phyloP scores from a whole-genome alignment of 2,888 invertebrate genomes.

The Oligia latruncula region DNA sequence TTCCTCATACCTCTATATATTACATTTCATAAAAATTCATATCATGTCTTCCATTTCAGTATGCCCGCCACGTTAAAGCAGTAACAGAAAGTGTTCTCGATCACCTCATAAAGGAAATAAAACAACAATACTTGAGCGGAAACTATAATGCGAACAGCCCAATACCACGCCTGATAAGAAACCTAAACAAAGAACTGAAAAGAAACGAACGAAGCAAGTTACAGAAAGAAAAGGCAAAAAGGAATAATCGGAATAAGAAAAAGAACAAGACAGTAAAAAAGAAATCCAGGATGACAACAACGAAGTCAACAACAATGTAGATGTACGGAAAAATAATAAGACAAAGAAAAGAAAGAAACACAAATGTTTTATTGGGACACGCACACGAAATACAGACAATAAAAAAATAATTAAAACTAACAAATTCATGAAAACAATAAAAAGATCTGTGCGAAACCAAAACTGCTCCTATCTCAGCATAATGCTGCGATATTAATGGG shows the following conservation, averaged over 20 bases:
- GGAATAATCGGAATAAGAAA: constrained; percentile 37
- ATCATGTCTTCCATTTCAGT: constrained; percentile 60
- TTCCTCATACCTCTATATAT: no score
- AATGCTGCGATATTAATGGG: not conserved
- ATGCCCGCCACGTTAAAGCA: constrained; percentile 70
- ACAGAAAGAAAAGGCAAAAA: constrained; percentile 40
- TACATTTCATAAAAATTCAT: not conserved
- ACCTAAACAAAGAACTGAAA: constrained; percentile 57
- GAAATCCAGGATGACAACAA: constrained; percentile 22
- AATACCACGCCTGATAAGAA: constrained; percentile 39
- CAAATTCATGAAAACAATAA: not conserved
- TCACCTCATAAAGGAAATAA: constrained; percentile 71
- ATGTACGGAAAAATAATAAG: not conserved
- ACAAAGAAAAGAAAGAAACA: not conserved
- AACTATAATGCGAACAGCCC: constrained; percentile 50
- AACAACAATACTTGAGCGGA: constrained; percentile 55
- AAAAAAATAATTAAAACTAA: not conserved
- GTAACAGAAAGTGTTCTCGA: constrained; percentile 73
- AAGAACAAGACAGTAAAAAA: constrained; percentile 45
- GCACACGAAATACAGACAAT: not conserved
- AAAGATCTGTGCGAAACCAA: not conserved
- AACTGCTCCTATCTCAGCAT: not conserved
- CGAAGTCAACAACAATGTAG: not conserved
- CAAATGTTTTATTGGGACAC: not conserved
- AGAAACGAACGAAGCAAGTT: constrained; percentile 49